Base-by-base conservation (phyloP, 2,113 vertebrate genomes). In the Uria aalge region DNA sequence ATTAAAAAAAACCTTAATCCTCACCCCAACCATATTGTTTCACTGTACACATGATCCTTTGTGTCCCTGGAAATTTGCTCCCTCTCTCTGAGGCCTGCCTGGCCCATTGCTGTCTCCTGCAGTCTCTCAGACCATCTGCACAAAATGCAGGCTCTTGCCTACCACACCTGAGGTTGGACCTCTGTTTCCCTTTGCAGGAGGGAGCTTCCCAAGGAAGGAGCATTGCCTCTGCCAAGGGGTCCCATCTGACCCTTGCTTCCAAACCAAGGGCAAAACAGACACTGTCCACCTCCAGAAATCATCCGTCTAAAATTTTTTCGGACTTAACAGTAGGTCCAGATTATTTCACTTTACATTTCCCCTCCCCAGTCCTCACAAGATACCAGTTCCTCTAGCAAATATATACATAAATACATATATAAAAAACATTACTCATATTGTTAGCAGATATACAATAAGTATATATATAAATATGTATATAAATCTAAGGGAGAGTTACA, bases 241-340 rank as follows among this genome's bases (percentile, higher is more conserved):
- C 15, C 27, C 30, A 12, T 41, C 55, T 29, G 12, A 36, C 30
- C 36, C 32, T 71, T 63, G 48, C 27, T 71, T 87, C 41, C 48
- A 82, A 86, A 68, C 12, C 45, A 47, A 47, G 29, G 34, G 24
- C 30, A 60, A 47, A 74, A 81, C 16, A 53, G 20, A 53, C 7
- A 48, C 8, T 17, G 7, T n/a, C 30, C 11, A 38, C 48, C 41
- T 82, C 63, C 32, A 57, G 32, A 76, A 50, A 57, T 12, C 7
- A 48, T 11, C 7, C 1, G 0, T 32, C 14, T 11, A n/a, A 29
- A 34, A 1, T 47, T 30, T 34, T 56, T 81, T 55, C 12, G 38
- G 17, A 27, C 55, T 68, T 74, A 40, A 40, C 24, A 53, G 30
- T 18, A 40, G 24, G 6, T 23, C 23, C 24, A 55, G 30, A 29